A percentile compares a stretch with the other conserved stretches of the same genome.
phyloP scores from a whole-genome alignment of 2,797 vertebrate genomes.

The Betta splendens region DNA sequence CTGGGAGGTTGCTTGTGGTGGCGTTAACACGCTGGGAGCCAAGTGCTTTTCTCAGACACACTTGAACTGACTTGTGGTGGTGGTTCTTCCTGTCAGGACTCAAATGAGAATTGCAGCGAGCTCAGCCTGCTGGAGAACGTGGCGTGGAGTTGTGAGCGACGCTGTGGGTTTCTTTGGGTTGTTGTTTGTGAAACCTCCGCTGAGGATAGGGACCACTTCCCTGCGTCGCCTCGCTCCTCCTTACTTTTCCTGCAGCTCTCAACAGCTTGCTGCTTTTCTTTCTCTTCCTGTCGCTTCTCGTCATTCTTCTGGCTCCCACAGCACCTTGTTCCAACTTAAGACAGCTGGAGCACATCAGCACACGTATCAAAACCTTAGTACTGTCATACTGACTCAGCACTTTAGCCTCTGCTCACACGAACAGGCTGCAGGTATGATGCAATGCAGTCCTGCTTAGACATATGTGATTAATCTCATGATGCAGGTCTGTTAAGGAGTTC shows the following conservation, averaged over 20 bases:
- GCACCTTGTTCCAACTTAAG: constrained; percentile 20
- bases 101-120: background rate
- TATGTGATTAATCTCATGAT: constrained; percentile 40
- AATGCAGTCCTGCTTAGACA: constrained; percentile 40
- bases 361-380: constrained; percentile 4
- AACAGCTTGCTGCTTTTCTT: background rate
- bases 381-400: constrained; percentile 9
- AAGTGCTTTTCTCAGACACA: background rate
- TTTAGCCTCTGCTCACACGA: background rate
- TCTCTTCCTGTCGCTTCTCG: background rate
- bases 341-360: constrained; percentile 63
- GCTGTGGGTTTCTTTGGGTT: background rate
- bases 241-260: background rate
- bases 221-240: constrained; percentile 7
- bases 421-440: constrained; percentile 55
- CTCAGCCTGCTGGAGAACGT: no score
- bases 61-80: constrained; percentile 3
- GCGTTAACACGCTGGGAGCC: background rate
- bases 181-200: constrained; percentile 19
- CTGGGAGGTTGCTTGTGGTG: constrained; percentile 11
- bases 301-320: background rate
- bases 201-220: constrained; percentile 4
- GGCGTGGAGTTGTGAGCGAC: background rate
- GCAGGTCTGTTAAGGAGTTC: no score
- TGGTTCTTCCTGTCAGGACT: constrained; percentile 13